A percentile compares a stretch with the other conserved stretches of the same genome.
Conservation (phyloP, 2,113 vertebrate species). For the Canis aureus region DNA sequence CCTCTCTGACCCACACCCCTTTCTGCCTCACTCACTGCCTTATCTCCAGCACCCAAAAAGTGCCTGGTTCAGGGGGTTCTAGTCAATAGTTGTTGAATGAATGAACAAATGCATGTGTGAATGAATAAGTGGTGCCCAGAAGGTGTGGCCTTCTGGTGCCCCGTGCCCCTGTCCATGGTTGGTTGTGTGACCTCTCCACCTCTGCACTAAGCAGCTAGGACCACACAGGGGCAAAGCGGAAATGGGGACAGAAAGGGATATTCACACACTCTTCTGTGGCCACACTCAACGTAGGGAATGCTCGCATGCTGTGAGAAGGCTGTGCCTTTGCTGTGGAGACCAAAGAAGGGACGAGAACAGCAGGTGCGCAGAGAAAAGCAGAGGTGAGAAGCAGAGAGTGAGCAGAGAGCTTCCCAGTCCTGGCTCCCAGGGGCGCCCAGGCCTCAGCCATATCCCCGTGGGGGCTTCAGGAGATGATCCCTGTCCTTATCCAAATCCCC, state of each 20-base stretch:
- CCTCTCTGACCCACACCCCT: neutral
- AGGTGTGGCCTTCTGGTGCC: neutral
- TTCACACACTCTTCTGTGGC: neutral
- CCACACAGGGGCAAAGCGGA: neutral
- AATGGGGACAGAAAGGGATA: neutral
- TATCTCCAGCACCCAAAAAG: neutral
- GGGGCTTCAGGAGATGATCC: neutral
- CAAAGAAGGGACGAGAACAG: neutral
- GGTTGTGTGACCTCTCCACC: neutral
- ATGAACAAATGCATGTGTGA: neutral
- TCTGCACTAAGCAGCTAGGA: neutral
- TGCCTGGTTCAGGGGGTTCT: neutral
- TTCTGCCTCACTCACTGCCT: neutral
- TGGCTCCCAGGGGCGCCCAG: neutral
- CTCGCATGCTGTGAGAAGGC: neutral
- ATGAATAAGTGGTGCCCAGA: neutral
- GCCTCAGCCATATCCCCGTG: neutral
- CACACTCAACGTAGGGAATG: too few species aligned
- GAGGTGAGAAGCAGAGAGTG: neutral
- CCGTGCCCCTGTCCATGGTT: neutral
- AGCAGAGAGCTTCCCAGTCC: neutral
- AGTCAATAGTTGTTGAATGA: neutral
- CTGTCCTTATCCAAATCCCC: neutral
- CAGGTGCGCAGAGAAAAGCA: neutral
- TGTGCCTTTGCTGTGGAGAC: neutral